Evolutionary conservation across 2,113 vertebrate species (phyloP).

Genomic region (Theristicus caerulescens): DNA sequence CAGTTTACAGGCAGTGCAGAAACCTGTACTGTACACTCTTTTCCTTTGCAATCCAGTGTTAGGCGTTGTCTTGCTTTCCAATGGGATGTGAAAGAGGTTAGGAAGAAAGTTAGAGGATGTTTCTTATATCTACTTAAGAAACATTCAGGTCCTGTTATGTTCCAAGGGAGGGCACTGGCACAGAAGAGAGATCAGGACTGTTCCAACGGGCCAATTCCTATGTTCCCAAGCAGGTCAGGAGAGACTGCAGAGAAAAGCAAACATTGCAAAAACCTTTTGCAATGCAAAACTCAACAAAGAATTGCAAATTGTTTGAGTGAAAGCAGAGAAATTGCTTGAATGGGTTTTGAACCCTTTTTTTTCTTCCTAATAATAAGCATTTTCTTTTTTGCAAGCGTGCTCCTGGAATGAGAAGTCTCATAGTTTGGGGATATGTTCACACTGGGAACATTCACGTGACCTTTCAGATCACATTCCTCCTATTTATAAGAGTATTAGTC

Average conservation of each 20-base stretch:
- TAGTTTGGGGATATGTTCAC: conserved; percentile 38
- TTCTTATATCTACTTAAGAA: background rate
- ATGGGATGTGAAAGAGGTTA: background rate
- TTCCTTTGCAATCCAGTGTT: background rate
- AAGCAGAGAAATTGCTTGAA: conserved; percentile 4
- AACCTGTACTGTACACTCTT: background rate
- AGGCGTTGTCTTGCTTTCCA: background rate
- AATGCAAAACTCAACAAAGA: conserved; percentile 12
- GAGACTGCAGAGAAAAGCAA: conserved; percentile 30
- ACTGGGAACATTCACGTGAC: conserved; percentile 51
- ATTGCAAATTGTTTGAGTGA: background rate
- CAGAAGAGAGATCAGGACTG: background rate
- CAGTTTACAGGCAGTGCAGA: background rate
- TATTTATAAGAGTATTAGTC: conserved; percentile 66
- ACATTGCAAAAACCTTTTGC: conserved; percentile 44
- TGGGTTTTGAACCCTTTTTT: background rate
- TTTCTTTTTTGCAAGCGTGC: background rate
- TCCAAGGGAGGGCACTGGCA: background rate
- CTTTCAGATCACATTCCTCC: conserved; percentile 60
- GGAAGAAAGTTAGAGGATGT: background rate
- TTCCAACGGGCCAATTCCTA: background rate
- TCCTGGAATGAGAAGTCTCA: conserved; percentile 44
- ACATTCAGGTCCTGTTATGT: background rate
- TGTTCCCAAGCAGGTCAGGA: conserved; percentile 1
- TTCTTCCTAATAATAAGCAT: background rate